Evolutionary conservation across 2,113 vertebrate genomes (phyloP).

Genomic region (Echinops telfairi): DNA sequence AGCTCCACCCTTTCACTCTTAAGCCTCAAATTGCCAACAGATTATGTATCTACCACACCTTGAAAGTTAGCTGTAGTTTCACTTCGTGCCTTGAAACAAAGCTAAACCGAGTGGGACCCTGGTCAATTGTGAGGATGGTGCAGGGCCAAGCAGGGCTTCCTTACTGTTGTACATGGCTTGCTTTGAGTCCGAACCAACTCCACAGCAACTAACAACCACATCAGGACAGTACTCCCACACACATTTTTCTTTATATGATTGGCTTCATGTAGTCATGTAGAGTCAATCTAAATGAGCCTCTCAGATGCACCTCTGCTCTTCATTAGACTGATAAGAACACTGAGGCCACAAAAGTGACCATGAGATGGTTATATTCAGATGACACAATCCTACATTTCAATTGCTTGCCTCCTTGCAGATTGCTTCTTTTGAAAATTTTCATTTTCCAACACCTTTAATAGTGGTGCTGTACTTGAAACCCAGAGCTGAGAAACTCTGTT

Average conservation of each 20-base stretch:
- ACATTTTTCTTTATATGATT: rapidly evolving
- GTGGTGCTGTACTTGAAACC: not conserved
- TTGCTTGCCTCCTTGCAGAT: not conserved
- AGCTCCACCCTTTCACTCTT: too few relatives aligned
- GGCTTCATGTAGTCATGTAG: not conserved
- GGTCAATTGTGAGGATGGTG: not conserved
- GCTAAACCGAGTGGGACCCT: not conserved
- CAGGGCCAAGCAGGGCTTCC: not conserved
- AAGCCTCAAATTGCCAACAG: too few relatives aligned
- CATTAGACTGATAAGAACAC: not conserved
- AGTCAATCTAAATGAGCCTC: not conserved
- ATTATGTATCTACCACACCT: too few relatives aligned
- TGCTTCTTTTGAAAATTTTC: not conserved
- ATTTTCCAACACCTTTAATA: too few relatives aligned
- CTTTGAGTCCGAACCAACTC: too few relatives aligned
- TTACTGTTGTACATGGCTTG: too few relatives aligned
- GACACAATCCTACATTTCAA: not conserved
- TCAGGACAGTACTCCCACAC: too few relatives aligned
- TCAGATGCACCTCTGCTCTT: not conserved
- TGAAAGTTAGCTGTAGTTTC: too few relatives aligned
- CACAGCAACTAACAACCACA: too few relatives aligned
- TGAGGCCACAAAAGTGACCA: not conserved
- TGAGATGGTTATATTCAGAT: rapidly evolving
- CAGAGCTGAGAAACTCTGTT: conserved; percentile 6
- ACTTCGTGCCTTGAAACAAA: not conserved